Percentiles rank a stretch among this genome's conserved stretches.
Conservation (phyloP, 2,113 vertebrate genomes). For the Sakesphorus luctuosus region DNA sequence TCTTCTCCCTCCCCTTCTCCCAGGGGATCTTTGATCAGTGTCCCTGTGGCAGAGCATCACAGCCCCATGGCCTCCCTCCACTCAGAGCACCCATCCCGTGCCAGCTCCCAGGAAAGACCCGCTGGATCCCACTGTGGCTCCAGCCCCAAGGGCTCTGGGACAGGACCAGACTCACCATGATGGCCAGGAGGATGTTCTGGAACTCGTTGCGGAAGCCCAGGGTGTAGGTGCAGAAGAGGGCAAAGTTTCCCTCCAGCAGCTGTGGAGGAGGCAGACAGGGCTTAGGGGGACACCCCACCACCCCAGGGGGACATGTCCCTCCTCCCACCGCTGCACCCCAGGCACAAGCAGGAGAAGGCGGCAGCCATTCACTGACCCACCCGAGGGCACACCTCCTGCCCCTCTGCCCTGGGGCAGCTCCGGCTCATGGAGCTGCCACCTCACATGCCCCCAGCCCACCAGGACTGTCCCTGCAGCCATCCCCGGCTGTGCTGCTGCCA, state of each 20-base stretch:
- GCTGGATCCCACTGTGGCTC: rapidly evolving
- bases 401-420: not conserved
- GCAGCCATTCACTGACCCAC: not conserved
- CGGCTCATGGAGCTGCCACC: not conserved
- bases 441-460: not conserved
- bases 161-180: slow-evolving; percentile 83
- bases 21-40: not conserved
- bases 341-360: rapidly evolving
- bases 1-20: not conserved
- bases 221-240: slow-evolving; percentile 92
- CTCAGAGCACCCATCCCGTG: not conserved
- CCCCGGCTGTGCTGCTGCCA: not conserved
- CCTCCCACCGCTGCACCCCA: not conserved
- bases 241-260: slow-evolving; percentile 97
- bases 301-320: rapidly evolving
- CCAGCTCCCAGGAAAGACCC: not conserved
- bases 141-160: rapidly evolving
- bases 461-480: not conserved
- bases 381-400: not conserved
- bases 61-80: not conserved
- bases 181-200: slow-evolving; percentile 93
- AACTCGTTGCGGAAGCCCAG: slow-evolving; percentile 89
- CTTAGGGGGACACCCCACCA: no score
- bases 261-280: slow-evolving; percentile 18
- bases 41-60: not conserved